Evolutionary conservation across 1,140 invertebrate genomes (phyloP).

Genomic region (Melanaphis sacchari): DNA sequence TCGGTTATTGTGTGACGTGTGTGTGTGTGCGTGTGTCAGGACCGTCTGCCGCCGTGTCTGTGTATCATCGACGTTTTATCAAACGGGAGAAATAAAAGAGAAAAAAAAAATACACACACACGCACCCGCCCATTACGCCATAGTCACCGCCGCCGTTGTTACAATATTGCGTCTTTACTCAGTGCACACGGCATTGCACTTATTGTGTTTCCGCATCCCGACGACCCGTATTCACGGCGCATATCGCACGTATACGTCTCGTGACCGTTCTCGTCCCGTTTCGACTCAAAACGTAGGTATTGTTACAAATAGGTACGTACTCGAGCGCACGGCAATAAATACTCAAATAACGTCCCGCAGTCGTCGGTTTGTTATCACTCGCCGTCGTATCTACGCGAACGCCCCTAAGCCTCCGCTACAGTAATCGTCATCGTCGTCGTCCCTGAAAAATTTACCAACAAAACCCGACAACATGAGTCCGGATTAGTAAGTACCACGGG

Average conservation of each 20-base stretch:
- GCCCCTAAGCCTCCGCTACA: not conserved
- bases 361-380: not conserved
- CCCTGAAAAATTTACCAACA: not conserved
- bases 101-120: not conserved
- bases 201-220: not conserved
- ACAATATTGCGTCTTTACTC: not conserved
- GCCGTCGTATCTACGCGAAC: not conserved
- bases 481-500: slow-evolving; percentile 35
- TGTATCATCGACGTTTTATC: slow-evolving; percentile 44
- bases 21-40: slow-evolving; percentile 17
- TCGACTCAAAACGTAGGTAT: not conserved
- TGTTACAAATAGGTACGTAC: not conserved
- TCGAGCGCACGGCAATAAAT: not conserved
- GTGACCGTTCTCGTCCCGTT: not conserved
- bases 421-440: not conserved
- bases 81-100: not conserved
- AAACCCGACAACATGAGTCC: slow-evolving; percentile 50
- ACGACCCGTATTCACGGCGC: not conserved
- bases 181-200: not conserved
- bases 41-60: slow-evolving; percentile 2
- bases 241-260: not conserved
- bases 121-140: not conserved
- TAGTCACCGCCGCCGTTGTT: not conserved
- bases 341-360: not conserved
- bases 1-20: not conserved